Base-by-base conservation (phyloP, 2,797 vertebrate genomes). In the Acestrorhynchus altus region DNA sequence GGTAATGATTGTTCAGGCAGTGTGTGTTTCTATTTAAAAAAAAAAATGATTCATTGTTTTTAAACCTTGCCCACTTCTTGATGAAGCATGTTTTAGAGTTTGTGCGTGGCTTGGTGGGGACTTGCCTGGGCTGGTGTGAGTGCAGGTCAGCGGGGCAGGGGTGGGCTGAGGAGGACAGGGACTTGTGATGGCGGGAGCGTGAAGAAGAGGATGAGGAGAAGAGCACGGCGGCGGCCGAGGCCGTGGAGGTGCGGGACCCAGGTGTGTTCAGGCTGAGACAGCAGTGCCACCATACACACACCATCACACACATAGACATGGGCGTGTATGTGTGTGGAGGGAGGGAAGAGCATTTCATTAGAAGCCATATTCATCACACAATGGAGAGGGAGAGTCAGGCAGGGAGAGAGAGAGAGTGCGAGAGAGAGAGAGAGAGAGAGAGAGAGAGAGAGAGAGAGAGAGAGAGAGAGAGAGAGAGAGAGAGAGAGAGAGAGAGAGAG, bases 121-220 rank as follows among this genome's bases (percentile, higher is more conserved):
- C 96, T 97, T 97, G 96, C 96, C 96, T 97, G 93, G 94, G 92
- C 81, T 90, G 91, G 72, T 92, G 90, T 94, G 95, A 93, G 93
- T 95, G 95, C 92, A 95, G 95, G 93, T 96, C 96, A 92, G 95
- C 92, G 91, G 95, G 95, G 90, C 93, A 94, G 90, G 95, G 93
- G 93, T 96, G 93, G 91, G 95, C 93, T 91, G 96, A 96, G 93
- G 95, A 94, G 87, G 96, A 97, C 93, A 93, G 92, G 90, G 96
- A 97, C 95, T 97, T 97, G 91, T 95, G 92, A 91, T 97, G 96
- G 79, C 95, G 95, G 88, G 93, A 90, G 86, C 96, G 95, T 73
- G 96, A 95, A 89, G 95, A 96, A 84, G 92, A 92, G 80, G 92
- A 92, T 75, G 93, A 91, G 56, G 95, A 94, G 86, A 94, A 94